Evolutionary conservation across 2,113 vertebrate genomes (phyloP).

Genomic region (Galeopterus variegatus): DNA sequence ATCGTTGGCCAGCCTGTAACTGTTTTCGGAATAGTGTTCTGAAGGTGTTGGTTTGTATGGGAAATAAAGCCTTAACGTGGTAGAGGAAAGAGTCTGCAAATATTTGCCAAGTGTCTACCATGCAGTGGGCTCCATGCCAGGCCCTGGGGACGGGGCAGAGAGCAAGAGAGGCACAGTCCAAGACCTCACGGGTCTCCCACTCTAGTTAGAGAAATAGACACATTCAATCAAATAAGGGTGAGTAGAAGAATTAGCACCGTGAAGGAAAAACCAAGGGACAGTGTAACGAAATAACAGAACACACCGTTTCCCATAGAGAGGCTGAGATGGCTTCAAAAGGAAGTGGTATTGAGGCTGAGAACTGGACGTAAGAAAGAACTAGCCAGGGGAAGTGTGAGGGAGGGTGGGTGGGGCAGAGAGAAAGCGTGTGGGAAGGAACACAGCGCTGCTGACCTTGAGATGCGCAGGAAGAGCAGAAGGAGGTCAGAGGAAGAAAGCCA

Average conservation of each 20-base stretch:
- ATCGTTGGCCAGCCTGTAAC: neutral
- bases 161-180: neutral
- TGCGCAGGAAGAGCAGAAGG: fast-evolving
- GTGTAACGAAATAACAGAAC: neutral
- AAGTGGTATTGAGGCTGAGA: neutral
- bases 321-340: neutral
- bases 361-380: neutral
- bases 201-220: neutral
- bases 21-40: neutral
- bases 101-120: neutral
- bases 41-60: neutral
- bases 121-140: fast-evolving
- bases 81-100: neutral
- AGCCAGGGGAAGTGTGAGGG: too few species aligned
- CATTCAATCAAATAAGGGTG: neutral
- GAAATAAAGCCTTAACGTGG: neutral
- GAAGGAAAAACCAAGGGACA: neutral
- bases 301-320: neutral
- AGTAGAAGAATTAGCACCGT: neutral
- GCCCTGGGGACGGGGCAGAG: neutral
- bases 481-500: neutral
- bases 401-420: neutral
- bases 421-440: neutral
- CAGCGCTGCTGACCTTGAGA: neutral
- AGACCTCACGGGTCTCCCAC: neutral